phyloP scores from a whole-genome alignment of 2,113 vertebrate genomes.

The Lepus timidus region DNA sequence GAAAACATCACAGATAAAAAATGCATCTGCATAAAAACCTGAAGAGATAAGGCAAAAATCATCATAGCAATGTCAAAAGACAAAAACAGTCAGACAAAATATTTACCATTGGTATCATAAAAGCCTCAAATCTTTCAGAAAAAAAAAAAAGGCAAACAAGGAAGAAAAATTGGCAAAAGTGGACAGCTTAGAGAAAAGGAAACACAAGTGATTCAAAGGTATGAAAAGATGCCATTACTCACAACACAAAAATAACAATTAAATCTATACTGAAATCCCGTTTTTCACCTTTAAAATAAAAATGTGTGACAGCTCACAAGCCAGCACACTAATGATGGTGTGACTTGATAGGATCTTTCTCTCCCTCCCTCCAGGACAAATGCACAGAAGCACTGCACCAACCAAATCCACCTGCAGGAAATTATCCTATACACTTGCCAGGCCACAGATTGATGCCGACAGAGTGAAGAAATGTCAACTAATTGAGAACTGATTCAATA shows the following conservation, averaged over 20 bases:
- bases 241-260: background rate
- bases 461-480: background rate
- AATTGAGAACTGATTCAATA: background rate
- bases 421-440: background rate
- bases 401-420: background rate
- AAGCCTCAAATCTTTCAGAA: background rate
- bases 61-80: background rate
- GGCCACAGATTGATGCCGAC: background rate
- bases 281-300: slow-evolving; percentile 36
- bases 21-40: background rate
- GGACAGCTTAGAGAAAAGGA: slow-evolving; percentile 17
- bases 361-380: background rate
- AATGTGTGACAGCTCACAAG: background rate
- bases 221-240: slow-evolving; percentile 7
- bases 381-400: background rate
- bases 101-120: slow-evolving; percentile 19
- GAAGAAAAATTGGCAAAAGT: background rate
- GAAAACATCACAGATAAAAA: background rate
- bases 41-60: background rate
- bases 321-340: background rate
- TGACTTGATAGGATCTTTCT: background rate
- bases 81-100: background rate
- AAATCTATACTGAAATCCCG: slow-evolving; percentile 13
- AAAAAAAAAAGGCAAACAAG: slow-evolving; percentile 4
- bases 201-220: slow-evolving; percentile 6